Conservation (phyloP, 2,113 vertebrate genomes). For the Cyprinodon tularosa region DNA sequence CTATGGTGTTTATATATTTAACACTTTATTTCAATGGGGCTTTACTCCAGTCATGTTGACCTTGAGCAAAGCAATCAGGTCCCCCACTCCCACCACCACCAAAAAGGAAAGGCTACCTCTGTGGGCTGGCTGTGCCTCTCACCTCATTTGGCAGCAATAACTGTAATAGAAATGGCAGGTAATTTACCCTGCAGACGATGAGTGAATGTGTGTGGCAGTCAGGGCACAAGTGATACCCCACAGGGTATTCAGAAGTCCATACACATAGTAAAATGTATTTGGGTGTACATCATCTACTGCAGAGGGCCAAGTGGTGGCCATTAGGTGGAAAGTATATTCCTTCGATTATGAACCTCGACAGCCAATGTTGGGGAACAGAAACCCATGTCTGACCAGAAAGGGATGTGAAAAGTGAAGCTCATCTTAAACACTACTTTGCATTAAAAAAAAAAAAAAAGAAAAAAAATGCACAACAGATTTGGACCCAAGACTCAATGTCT, state of each 20-base stretch:
- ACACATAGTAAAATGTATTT: constrained; percentile 41
- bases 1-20: not conserved
- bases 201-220: constrained; percentile 45
- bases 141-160: constrained; percentile 75
- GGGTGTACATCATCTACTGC: constrained; percentile 7
- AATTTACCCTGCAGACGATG: constrained; percentile 23
- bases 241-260: constrained; percentile 28
- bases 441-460: not conserved
- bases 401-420: not conserved
- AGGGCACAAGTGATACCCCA: constrained; percentile 43
- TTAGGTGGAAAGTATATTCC: not conserved
- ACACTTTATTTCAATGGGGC: constrained; percentile 19
- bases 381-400: not conserved
- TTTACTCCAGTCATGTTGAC: constrained; percentile 67
- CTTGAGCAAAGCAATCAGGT: constrained; percentile 78
- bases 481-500: not conserved
- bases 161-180: constrained; percentile 69
- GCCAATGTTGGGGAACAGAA: not conserved
- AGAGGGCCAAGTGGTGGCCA: not conserved
- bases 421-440: not conserved
- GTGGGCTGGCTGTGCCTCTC: constrained; percentile 58
- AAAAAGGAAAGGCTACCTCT: constrained; percentile 57
- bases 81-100: constrained; percentile 46
- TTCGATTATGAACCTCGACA: not conserved
- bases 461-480: not conserved